Base-by-base conservation (phyloP, 2,797 vertebrate species). In the Telmatherina bonti region DNA sequence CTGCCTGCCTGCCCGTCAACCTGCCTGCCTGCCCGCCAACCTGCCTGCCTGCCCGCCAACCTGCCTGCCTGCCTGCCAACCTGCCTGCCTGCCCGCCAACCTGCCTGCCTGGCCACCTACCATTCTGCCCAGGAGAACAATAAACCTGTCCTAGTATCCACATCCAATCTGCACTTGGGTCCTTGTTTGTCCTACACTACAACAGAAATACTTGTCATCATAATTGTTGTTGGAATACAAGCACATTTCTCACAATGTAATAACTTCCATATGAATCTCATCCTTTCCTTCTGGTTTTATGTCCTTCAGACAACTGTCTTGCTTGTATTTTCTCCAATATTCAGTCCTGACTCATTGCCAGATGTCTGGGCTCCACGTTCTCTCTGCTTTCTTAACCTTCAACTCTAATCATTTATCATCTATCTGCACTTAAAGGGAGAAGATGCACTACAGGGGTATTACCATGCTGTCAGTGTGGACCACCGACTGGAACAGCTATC, bases 211-310 rank as follows among this genome's bases (percentile, higher is more conserved):
- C 18, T 5, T 52, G 74, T 66, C 27, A 75, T 87, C 77, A 78
- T 76, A 70, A 80, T 87, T 79, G 81, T 53, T 36, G 45, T 67
- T 56, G 24, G 36, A 22, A 75, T 66, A 74, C 51, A 63, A 49
- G 59, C 70, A 62, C 47, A 61, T 63, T 31, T 80, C 75, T 70
- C 73, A 78, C 49, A 8, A 56, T 0, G 3, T 80, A 81, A 84
- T 83, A 74, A 76, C 63, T 60, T 63, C 54, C 38, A 81, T 87
- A 82, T 81, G 41, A 82, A 70, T 60, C 72, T 65, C 71, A 78
- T 83, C 41, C 58, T 15, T 58, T 78, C 59, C 60, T 43, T 38
- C 27, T 36, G 60, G 75, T 54, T 62, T 24, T 29, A 45, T 12
- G 41, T 59, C 63, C 74, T 45, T 18, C 31, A 54, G 16, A 8